A percentile compares a stretch with the other conserved stretches of the same genome.
Evolutionary conservation across 1,140 invertebrate genomes (phyloP).

Genomic region (Hetaerina americana): DNA sequence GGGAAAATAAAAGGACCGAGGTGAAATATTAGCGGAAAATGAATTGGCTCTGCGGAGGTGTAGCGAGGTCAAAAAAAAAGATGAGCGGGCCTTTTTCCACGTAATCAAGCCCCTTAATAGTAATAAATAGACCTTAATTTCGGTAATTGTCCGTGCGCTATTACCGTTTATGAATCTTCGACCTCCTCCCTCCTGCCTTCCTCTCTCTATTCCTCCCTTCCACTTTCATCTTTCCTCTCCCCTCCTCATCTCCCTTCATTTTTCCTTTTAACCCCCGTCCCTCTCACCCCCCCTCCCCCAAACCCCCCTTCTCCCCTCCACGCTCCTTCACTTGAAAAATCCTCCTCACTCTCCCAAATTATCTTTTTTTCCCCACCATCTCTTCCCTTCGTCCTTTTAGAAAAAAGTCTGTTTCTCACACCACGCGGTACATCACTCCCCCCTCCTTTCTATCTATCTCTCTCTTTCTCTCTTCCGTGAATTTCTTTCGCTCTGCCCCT

Average conservation of each 20-base stretch:
- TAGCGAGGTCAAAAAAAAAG: background rate
- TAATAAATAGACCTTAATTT: slow-evolving; percentile 1
- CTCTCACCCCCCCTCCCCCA: background rate
- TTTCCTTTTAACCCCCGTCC: no score
- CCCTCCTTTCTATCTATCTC: background rate
- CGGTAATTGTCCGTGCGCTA: background rate
- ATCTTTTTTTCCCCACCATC: no score
- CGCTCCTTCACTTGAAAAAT: background rate
- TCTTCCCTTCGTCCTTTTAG: no score
- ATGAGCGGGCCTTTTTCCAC: background rate
- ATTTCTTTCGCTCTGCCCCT: no score
- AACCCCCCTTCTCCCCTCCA: background rate
- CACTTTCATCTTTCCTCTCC: background rate
- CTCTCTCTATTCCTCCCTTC: background rate
- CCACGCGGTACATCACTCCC: no score
- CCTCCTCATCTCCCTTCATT: background rate
- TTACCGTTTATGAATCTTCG: background rate
- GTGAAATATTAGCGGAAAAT: background rate
- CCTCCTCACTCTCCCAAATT: no score
- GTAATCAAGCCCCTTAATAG: background rate
- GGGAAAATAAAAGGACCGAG: background rate
- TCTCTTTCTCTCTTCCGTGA: no score
- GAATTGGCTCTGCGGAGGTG: background rate
- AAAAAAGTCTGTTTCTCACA: no score
- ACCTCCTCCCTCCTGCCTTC: background rate